Conservation (phyloP, 2,888 invertebrate genomes). For the Apamea sordens region DNA sequence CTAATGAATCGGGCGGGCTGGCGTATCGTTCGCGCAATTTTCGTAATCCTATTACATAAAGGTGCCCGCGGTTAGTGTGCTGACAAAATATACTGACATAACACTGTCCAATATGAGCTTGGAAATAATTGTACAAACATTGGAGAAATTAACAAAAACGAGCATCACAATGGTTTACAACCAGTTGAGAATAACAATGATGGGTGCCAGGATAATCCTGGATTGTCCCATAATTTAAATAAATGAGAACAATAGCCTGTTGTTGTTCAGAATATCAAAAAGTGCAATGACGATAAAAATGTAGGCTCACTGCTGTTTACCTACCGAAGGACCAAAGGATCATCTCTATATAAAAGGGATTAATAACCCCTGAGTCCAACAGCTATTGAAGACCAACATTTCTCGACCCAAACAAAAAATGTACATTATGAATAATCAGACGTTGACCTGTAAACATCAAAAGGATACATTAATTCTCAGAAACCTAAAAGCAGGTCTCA, state of each 20-base stretch:
- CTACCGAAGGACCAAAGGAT: neutral
- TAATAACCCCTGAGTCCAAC: neutral
- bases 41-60: slow-evolving; percentile 70
- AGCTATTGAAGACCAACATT: too few relatives aligned
- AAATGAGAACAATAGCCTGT: neutral
- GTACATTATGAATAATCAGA: slow-evolving; percentile 11
- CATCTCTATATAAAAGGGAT: neutral
- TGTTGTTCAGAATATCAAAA: too few relatives aligned
- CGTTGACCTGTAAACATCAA: slow-evolving; percentile 22
- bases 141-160: neutral
- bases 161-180: neutral
- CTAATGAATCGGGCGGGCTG: slow-evolving; percentile 52
- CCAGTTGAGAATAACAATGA: neutral
- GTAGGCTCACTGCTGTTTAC: neutral
- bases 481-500: slow-evolving; percentile 3
- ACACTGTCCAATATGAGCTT: slow-evolving; percentile 50
- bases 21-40: slow-evolving; percentile 59
- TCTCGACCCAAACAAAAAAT: neutral
- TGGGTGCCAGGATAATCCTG: neutral
- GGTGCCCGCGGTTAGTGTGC: slow-evolving; percentile 53
- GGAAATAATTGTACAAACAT: slow-evolving; percentile 36
- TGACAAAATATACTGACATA: slow-evolving; percentile 66
- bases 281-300: neutral
- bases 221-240: neutral
- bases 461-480: slow-evolving; percentile 19